Percentiles rank a stretch among this genome's conserved stretches.
These are phyloP conservation scores for Trichonephila clavata DNA, from an alignment of 1,140 invertebrate genomes.

Conservation along the genomic window DNA sequence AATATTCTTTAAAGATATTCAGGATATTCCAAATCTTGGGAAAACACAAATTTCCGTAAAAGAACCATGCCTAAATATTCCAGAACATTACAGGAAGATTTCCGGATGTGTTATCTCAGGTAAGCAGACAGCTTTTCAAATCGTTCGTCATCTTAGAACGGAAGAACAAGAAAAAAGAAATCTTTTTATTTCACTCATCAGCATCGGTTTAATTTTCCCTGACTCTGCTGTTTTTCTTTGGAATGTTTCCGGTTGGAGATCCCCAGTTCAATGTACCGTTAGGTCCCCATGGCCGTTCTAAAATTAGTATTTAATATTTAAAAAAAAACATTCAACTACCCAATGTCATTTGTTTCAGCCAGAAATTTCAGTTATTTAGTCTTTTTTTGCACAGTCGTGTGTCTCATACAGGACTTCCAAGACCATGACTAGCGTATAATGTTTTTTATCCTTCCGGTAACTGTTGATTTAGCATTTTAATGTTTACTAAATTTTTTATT, in stretches of 20 bases:
- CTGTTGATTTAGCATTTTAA: too few species aligned
- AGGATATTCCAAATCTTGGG: too few species aligned
- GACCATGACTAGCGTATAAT: too few species aligned
- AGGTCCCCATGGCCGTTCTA: neutral
- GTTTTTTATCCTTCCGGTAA: too few species aligned
- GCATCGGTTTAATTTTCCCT: constrained; percentile 15
- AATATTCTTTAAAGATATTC: too few species aligned
- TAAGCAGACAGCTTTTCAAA: neutral
- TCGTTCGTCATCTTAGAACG: neutral
- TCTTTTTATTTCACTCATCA: neutral
- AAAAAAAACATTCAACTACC: neutral
- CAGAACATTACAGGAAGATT: neutral
- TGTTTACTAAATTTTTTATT: too few species aligned
- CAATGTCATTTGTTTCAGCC: constrained; percentile 17
- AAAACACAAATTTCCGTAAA: too few species aligned
- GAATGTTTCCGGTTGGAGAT: neutral
- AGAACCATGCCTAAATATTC: too few species aligned
- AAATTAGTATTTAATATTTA: neutral
- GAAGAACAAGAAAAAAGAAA: neutral
- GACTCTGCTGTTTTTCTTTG: neutral
- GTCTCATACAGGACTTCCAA: neutral
- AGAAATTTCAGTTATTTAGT: neutral
- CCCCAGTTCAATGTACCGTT: neutral
- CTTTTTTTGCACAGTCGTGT: neutral
- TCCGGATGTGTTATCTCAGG: neutral